Base-by-base conservation (phyloP, 2,113 vertebrate genomes). In the Lamprotornis superbus region DNA sequence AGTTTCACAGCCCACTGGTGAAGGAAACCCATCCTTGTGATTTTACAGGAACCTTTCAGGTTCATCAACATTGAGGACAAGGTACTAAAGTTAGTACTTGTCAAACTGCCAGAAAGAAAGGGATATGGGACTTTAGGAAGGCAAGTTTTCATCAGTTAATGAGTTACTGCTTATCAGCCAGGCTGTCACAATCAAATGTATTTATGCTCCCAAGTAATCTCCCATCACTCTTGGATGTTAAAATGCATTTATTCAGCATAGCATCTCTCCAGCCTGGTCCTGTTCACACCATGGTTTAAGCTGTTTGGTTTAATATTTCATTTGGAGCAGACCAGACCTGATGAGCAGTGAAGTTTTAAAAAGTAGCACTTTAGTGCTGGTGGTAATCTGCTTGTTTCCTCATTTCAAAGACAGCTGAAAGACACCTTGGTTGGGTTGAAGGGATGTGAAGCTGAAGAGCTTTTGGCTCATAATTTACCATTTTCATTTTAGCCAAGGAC, bases 401-500 rank as follows among this genome's bases (percentile, higher is more conserved):
- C 39, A n/a, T 94, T 89, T 75, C 49, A 87, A 68, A 79, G 63
- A 4, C 23, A 80, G 47, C 85, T 74, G 56, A 84, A 74, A 83
- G 76, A 83, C 37, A 37, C 12, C 18, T 74, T 88, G n/a, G 9
- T 55, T 86, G 47, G 33, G 6, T 28, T 95, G 80, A 70, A 94
- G 25, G 53, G 23, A 42, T 7, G 25, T 15, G 44, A 83, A 7
- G 24, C 73, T 68, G 44, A 80, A 90, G 90, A 78, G 68, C 61
- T 94, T 78, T 92, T 88, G 73, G 85, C 88, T 96, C 71, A 35
- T 91, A 81, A 77, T 90, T 93, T 81, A 12, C 86, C 76, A n/a
- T 64, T 90, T 81, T 78, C 40, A 10, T 86, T 96, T 94, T 87
- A 93, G 88, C 90, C 75, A 89, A 86, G 65, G 93, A 84, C 81